Percentiles rank a stretch among this genome's conserved stretches.
phyloP scores from a whole-genome alignment of 2,888 invertebrate genomes.

The Cepaea hortensis region DNA sequence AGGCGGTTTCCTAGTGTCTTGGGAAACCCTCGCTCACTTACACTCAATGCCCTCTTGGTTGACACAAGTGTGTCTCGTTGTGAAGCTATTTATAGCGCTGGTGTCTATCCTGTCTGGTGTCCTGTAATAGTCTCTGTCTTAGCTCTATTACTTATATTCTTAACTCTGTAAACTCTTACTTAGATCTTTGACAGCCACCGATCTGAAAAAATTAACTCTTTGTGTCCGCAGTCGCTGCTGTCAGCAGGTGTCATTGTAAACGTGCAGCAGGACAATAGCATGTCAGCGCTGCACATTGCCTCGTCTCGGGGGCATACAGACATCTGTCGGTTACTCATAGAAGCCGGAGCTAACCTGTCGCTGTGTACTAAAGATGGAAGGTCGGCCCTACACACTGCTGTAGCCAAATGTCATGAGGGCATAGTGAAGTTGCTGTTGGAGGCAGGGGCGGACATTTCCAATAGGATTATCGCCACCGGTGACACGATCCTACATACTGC shows the following conservation, averaged over 20 bases:
- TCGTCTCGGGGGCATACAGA: conserved; percentile 63
- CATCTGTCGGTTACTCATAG: conserved; percentile 61
- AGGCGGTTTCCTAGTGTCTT: too few species aligned
- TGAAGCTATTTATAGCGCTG: too few species aligned
- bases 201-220: too few species aligned
- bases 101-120: too few species aligned
- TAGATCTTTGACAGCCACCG: too few species aligned
- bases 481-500: conserved; percentile 71
- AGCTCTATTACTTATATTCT: too few species aligned
- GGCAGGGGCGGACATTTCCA: conserved; percentile 58
- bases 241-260: conserved; percentile 63
- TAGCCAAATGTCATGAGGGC: conserved; percentile 65
- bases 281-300: conserved; percentile 72
- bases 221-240: conserved; percentile 56
- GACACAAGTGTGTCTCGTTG: too few species aligned
- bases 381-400: conserved; percentile 71
- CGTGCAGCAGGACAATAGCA: conserved; percentile 68
- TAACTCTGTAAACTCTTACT: too few species aligned
- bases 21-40: too few species aligned
- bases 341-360: conserved; percentile 62
- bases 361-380: conserved; percentile 69
- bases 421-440: conserved; percentile 63
- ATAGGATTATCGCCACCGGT: conserved; percentile 58
- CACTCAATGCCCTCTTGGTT: too few species aligned
- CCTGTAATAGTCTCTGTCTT: too few species aligned